These are phyloP conservation scores for Ctenopoma kingsleyae DNA, from an alignment of 2,797 vertebrate genomes.

Conservation along the genomic window DNA sequence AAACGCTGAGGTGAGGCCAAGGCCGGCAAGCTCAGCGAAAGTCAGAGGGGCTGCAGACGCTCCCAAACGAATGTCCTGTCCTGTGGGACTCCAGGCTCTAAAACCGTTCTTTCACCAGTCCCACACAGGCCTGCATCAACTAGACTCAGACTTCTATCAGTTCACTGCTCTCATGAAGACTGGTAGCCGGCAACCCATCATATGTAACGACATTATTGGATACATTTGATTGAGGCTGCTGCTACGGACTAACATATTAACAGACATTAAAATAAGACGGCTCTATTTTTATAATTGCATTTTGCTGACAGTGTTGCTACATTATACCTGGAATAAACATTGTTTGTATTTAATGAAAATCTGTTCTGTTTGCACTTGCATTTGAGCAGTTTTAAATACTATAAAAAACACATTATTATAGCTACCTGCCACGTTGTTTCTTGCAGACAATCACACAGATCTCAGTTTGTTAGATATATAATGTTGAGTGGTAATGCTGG, in stretches of 20 bases:
- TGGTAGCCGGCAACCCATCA: conserved; percentile 96
- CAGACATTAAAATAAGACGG: conserved; percentile 17
- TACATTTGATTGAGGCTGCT: conserved; percentile 88
- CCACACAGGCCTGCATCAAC: conserved; percentile 89
- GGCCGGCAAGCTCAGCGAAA: conserved; percentile 57
- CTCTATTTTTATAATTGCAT: conserved; percentile 50
- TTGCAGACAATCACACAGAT: background rate
- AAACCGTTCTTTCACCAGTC: conserved; percentile 93
- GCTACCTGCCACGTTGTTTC: background rate
- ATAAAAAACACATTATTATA: conserved; percentile 1
- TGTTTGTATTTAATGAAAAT: conserved; percentile 57
- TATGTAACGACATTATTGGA: conserved; percentile 94
- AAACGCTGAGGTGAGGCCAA: conserved; percentile 74
- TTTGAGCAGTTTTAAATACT: conserved; percentile 11
- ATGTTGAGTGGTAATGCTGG: background rate
- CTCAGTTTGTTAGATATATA: background rate
- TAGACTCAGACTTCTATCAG: conserved; percentile 88
- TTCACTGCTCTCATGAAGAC: conserved; percentile 94
- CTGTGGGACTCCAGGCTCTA: conserved; percentile 85
- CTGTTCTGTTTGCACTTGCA: conserved; percentile 10
- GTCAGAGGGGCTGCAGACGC: conserved; percentile 65
- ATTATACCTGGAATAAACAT: conserved; percentile 60
- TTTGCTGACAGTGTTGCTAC: conserved; percentile 39
- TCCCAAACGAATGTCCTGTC: conserved; percentile 92
- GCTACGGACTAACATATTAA: conserved; percentile 10